A percentile compares a stretch with the other conserved stretches of the same genome.
Conservation (phyloP, 2,888 invertebrate genomes). For the Molanna angustata region DNA sequence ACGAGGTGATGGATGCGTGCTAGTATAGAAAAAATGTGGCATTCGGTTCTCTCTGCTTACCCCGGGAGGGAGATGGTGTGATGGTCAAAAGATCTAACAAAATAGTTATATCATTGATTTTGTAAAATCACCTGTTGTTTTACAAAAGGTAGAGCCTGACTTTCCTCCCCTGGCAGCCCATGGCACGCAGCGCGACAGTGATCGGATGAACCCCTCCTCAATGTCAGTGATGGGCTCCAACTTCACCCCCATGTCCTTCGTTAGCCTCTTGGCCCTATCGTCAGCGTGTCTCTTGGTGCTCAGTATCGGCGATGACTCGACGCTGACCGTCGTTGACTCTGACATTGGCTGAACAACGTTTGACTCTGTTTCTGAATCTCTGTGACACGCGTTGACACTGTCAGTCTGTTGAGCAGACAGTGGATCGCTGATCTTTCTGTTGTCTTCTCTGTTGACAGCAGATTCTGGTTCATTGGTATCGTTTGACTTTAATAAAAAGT, state of each 20-base stretch:
- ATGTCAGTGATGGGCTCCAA: slow-evolving; percentile 43
- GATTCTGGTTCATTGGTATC: too few species aligned
- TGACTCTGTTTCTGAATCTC: slow-evolving; percentile 32
- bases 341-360: slow-evolving; percentile 13
- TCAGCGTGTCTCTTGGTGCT: slow-evolving; percentile 37
- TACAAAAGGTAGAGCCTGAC: slow-evolving; percentile 94
- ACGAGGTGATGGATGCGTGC: too few species aligned
- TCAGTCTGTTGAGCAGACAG: background rate
- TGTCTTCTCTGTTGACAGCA: too few species aligned
- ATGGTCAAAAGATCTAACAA: too few species aligned
- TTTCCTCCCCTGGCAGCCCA: slow-evolving; percentile 98
- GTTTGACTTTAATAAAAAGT: slow-evolving; percentile 37
- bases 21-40: too few species aligned
- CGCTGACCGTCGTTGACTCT: slow-evolving; percentile 40
- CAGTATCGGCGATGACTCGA: slow-evolving; percentile 39
- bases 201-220: slow-evolving; percentile 72
- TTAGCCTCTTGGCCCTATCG: slow-evolving; percentile 32
- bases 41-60: too few species aligned
- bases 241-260: slow-evolving; percentile 34
- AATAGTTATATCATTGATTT: too few species aligned
- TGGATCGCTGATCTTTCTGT: background rate
- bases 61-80: too few species aligned
- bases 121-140: slow-evolving; percentile 68
- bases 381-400: background rate
- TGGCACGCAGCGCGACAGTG: slow-evolving; percentile 77